A percentile compares a stretch with the other conserved stretches of the same genome.
These are phyloP conservation scores for Cochlearius cochlearius DNA, from an alignment of 2,113 vertebrate species.

Conservation along the genomic window DNA sequence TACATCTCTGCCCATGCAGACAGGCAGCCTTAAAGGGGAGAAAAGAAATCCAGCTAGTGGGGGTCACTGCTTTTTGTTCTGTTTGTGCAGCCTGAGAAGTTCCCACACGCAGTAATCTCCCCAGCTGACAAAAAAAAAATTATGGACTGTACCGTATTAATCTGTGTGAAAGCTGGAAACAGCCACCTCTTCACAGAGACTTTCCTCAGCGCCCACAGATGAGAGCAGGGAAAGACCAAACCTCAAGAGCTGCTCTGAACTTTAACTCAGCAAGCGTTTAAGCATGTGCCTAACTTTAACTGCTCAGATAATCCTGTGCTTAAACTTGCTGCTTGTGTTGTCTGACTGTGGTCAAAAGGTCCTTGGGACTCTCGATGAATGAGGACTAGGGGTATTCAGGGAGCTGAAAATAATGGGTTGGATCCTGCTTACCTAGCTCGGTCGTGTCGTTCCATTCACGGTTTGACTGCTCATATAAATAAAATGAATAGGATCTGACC, in stretches of 20 bases:
- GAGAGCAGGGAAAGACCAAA: neutral
- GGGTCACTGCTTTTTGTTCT: neutral
- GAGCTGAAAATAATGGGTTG: neutral
- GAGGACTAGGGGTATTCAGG: neutral
- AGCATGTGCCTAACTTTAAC: neutral
- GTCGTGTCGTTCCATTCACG: neutral
- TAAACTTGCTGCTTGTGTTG: neutral
- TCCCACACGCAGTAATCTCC: neutral
- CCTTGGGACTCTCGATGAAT: neutral
- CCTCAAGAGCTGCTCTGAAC: neutral
- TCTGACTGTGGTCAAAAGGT: neutral
- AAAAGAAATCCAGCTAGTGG: neutral
- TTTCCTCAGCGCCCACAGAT: neutral
- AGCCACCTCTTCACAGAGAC: neutral
- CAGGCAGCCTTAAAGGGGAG: neutral
- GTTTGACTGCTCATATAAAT: neutral
- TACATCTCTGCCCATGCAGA: neutral
- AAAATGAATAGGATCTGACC: conserved; percentile 9
- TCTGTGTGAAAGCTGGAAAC: neutral
- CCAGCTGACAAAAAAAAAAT: neutral
- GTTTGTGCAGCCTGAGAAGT: neutral
- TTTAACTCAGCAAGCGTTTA: too few species aligned
- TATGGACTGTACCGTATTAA: neutral
- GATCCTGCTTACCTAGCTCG: conserved; percentile 9
- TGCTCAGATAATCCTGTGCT: neutral